A percentile compares a stretch with the other conserved stretches of the same genome.
phyloP scores from a whole-genome alignment of 2,797 vertebrate species.

The Percopsis omiscomaycus region DNA sequence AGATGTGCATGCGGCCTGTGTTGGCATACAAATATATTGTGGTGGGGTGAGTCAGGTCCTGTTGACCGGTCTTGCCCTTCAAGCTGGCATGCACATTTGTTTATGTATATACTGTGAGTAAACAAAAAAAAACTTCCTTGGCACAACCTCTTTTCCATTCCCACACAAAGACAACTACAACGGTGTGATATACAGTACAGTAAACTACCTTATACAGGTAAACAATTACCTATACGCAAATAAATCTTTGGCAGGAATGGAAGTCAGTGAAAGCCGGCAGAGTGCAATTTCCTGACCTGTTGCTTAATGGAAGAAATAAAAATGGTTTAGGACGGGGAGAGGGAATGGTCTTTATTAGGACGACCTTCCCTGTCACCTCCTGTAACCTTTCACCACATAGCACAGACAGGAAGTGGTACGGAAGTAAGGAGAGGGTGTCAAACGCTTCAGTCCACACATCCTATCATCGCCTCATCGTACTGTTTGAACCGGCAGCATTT shows the following conservation, averaged over 20 bases:
- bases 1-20: slow-evolving; percentile 36
- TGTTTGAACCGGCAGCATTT: slow-evolving; percentile 31
- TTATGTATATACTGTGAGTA: slow-evolving; percentile 4
- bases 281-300: slow-evolving; percentile 51
- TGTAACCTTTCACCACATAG: slow-evolving; percentile 29
- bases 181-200: too few relatives aligned
- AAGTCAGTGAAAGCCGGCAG: slow-evolving; percentile 15
- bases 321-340: slow-evolving; percentile 44
- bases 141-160: slow-evolving; percentile 25
- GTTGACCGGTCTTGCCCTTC: slow-evolving; percentile 30
- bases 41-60: slow-evolving; percentile 51
- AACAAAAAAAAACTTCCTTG: slow-evolving; percentile 30
- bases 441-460: slow-evolving; percentile 35
- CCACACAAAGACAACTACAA: slow-evolving; percentile 13
- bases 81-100: slow-evolving; percentile 45
- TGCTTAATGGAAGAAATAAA: slow-evolving; percentile 43
- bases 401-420: slow-evolving; percentile 44
- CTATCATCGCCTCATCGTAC: slow-evolving; percentile 41
- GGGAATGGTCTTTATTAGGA: slow-evolving; percentile 27
- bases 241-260: slow-evolving; percentile 1
- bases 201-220: too few relatives aligned
- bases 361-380: slow-evolving; percentile 18
- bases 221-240: not conserved
- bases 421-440: slow-evolving; percentile 37
- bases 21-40: slow-evolving; percentile 41